Conservation (phyloP, 2,797 vertebrate species). For the Percopsis omiscomaycus region DNA sequence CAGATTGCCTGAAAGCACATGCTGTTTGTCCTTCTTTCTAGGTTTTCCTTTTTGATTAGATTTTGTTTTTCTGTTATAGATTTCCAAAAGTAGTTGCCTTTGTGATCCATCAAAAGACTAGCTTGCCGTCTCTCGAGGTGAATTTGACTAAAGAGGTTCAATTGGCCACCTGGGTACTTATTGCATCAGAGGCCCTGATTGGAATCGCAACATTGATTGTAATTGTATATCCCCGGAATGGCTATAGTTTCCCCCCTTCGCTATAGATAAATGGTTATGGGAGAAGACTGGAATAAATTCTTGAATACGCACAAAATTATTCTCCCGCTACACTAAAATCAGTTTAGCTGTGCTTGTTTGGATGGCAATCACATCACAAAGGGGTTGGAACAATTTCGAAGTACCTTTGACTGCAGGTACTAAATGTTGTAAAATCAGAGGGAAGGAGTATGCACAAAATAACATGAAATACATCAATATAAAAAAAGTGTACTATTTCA, state of each 20-base stretch:
- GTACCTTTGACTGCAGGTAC: no score
- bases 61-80: neutral
- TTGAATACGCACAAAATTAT: neutral
- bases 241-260: conserved; percentile 9
- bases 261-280: neutral
- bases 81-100: neutral
- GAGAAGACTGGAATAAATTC: neutral
- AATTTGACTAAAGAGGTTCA: neutral
- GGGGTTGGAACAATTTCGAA: no score
- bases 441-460: no score
- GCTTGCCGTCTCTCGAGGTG: neutral
- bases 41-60: no score
- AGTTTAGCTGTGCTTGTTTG: no score
- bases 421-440: no score
- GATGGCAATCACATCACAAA: no score
- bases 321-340: no score
- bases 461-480: no score
- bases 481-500: no score
- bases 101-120: conserved; percentile 1
- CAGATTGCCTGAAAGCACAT: neutral
- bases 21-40: neutral
- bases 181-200: neutral
- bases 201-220: conserved; percentile 12
- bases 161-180: neutral
- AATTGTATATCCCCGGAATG: conserved; percentile 18